Conservation (phyloP, 1,140 invertebrate species). For the Zaprionus ghesquierei region DNA sequence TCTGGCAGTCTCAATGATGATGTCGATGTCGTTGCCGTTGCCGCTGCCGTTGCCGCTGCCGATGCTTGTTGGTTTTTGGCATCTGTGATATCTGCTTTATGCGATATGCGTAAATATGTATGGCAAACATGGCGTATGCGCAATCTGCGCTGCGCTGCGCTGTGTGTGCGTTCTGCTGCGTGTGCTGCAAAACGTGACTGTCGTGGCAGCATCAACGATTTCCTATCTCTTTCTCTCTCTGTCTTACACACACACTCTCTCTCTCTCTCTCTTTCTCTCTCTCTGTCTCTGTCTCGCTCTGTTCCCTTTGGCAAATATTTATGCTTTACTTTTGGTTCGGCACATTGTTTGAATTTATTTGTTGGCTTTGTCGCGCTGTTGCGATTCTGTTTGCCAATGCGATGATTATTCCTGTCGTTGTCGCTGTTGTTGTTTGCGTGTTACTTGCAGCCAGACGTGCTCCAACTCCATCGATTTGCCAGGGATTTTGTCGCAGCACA, state of each 20-base stretch:
- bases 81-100: conserved; percentile 46
- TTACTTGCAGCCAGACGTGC: not conserved
- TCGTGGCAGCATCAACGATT: conserved; percentile 45
- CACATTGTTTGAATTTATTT: conserved; percentile 81
- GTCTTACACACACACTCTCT: conserved; percentile 14
- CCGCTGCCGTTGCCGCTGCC: too few species aligned
- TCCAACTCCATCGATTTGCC: conserved; percentile 52
- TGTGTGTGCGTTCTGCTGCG: conserved; percentile 45
- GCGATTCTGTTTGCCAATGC: conserved; percentile 63
- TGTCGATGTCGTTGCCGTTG: conserved; percentile 18
- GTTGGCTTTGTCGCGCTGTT: conserved; percentile 69
- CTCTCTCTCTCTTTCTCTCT: not conserved
- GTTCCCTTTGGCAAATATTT: conserved; percentile 76
- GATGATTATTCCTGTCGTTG: conserved; percentile 69
- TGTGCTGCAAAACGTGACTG: conserved; percentile 61
- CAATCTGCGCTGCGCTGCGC: conserved; percentile 50
- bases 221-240: too few species aligned
- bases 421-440: not conserved
- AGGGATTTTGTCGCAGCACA: conserved; percentile 36
- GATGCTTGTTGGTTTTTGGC: conserved; percentile 14
- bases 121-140: conserved; percentile 74
- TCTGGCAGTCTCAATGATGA: conserved; percentile 2
- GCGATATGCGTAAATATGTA: conserved; percentile 69
- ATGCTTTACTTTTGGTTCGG: conserved; percentile 78
- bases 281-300: not conserved